These are phyloP conservation scores for Acholoe squamosa DNA, from an alignment of 2,888 invertebrate species.

Conservation along the genomic window DNA sequence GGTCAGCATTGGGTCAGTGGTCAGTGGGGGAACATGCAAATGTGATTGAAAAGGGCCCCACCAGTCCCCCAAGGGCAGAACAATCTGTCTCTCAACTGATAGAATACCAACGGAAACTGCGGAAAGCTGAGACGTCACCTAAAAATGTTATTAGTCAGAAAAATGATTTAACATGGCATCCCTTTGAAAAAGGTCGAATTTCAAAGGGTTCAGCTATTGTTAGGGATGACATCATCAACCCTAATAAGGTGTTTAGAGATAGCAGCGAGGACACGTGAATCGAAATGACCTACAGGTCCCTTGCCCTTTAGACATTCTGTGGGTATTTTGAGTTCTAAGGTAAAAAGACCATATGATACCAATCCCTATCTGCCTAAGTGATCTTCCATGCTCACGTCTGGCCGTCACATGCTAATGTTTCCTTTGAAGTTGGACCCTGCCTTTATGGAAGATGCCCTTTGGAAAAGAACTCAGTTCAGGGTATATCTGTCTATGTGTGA, in stretches of 20 bases:
- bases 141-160: not conserved
- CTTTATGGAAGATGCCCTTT: not conserved
- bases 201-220: not conserved
- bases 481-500: not conserved
- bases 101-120: slow-evolving; percentile 20
- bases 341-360: slow-evolving; percentile 17
- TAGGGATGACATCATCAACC: not conserved
- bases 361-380: not conserved
- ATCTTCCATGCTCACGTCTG: not conserved
- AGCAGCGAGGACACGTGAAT: not conserved
- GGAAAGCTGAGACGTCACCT: slow-evolving; percentile 20
- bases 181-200: not conserved
- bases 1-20: slow-evolving; percentile 14
- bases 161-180: slow-evolving; percentile 4
- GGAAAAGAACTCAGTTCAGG: not conserved
- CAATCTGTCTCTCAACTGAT: too few species aligned
- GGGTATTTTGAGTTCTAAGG: not conserved
- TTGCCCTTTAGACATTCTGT: not conserved
- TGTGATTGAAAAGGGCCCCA: too few species aligned
- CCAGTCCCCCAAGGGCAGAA: too few species aligned
- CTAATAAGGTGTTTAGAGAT: not conserved
- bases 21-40: not conserved
- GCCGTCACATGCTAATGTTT: not conserved
- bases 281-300: not conserved
- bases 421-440: not conserved